Evolutionary conservation across 30 jellyfish, hydroid and myxozoan species (phyloP), one percentile per base, ranked within the genome.

Genomic region (Rhopilema esculentum): DNA sequence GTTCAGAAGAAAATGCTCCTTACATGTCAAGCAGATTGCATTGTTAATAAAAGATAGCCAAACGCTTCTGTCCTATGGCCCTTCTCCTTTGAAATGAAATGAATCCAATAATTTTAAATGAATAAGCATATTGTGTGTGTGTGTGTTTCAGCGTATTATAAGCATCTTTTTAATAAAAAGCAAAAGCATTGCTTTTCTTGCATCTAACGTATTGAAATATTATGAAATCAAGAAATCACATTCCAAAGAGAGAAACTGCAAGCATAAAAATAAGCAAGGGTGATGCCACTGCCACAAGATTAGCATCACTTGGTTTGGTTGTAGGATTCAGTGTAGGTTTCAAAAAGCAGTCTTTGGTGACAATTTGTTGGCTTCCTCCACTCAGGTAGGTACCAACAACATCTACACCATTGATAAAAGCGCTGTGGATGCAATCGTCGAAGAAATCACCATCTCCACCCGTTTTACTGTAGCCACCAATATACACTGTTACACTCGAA

Each of bases 391-490:
- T 63, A n/a, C 29, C 29, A 4, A 63, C 29, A n/a, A 63, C 29
- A 18, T 51, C 29, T n/a, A 7, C n/a, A 7, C 72, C 72, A 19
- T 63, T n/a, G 29, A 63, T 6, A 8, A 24, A 19, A n/a, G 29
- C 26, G 17, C 29, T 24, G 8, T n/a, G 29, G 8, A 63, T 19
- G n/a, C 72, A 63, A 6, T 24, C n/a, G 26, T 63, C 72, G 72
- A 63, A 63, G n/a, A 19, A 19, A 6, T 19, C 72, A 19, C 72
- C 72, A 24, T 7, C 26, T 2, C 29, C 29, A 63, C 26, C 17
- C 8, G 72, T 19, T 63, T 63, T n/a, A 8, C n/a, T 63, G 72
- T 63, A 63, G 26, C 72, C 72, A 24, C 72, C 72, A 24, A 63
- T 18, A n/a, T 63, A 63, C 8, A 63, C 8, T 2, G 72, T 63